Percentiles rank a stretch among this genome's conserved stretches.
These are phyloP conservation scores for Sarotherodon lohbergeri DNA, from an alignment of 2,113 vertebrate species.

Conservation along the genomic window DNA sequence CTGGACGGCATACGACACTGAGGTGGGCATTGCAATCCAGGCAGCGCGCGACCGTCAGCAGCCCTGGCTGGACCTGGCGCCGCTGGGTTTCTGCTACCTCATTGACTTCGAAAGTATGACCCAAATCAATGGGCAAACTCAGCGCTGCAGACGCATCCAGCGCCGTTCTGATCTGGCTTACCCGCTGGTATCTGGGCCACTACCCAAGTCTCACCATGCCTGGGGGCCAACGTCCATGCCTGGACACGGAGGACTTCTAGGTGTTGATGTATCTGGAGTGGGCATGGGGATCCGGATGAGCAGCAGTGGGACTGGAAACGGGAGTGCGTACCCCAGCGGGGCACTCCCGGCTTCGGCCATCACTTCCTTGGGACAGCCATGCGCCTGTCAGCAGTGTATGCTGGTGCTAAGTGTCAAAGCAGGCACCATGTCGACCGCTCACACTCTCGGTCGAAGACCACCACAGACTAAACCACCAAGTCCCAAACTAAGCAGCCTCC, in stretches of 20 bases:
- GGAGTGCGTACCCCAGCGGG: slow-evolving; percentile 73
- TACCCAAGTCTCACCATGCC: slow-evolving; percentile 79
- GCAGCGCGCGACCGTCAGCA: slow-evolving; percentile 95
- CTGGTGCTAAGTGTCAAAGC: slow-evolving; percentile 84
- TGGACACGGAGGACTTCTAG: slow-evolving; percentile 57
- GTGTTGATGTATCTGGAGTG: slow-evolving; percentile 69
- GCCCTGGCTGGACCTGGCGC: slow-evolving; percentile 94
- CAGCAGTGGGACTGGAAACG: slow-evolving; percentile 53
- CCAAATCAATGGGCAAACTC: slow-evolving; percentile 94
- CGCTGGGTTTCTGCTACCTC: slow-evolving; percentile 96
- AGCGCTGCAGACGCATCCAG: slow-evolving; percentile 86
- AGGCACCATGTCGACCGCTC: slow-evolving; percentile 60
- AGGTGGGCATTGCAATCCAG: slow-evolving; percentile 96
- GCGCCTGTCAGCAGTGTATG: slow-evolving; percentile 89
- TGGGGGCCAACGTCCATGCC: slow-evolving; percentile 67
- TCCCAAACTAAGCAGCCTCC: slow-evolving; percentile 61
- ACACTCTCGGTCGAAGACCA: slow-evolving; percentile 72
- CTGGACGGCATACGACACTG: slow-evolving; percentile 97
- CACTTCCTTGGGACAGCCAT: slow-evolving; percentile 76
- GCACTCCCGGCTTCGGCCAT: slow-evolving; percentile 73
- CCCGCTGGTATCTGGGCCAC: slow-evolving; percentile 82
- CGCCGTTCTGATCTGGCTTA: slow-evolving; percentile 88
- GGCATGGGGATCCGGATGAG: slow-evolving; percentile 68
- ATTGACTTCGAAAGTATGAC: slow-evolving; percentile 98
- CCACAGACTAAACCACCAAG: slow-evolving; percentile 69